phyloP scores from a whole-genome alignment of 1,140 invertebrate genomes.

The Steinernema feltiae region DNA sequence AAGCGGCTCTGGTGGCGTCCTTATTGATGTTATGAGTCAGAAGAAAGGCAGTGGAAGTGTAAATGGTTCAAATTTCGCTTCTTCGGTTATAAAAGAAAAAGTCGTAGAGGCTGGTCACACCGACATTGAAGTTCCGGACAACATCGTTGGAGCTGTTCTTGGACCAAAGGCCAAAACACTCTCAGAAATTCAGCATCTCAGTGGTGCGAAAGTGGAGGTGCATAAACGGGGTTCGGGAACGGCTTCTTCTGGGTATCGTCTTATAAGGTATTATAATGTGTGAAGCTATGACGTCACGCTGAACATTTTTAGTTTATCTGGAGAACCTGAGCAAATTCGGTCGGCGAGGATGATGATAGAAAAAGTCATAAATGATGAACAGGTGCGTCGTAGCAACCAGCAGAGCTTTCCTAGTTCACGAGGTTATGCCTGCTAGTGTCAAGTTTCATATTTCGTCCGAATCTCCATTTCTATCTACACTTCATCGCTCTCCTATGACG shows the following conservation, averaged over 20 bases:
- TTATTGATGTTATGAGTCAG: conserved; percentile 49
- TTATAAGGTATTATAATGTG: conserved; percentile 68
- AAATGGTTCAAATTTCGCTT: conserved; percentile 33
- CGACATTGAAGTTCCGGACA: conserved; percentile 68
- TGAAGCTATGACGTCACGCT: conserved; percentile 7
- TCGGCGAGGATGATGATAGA: conserved; percentile 44
- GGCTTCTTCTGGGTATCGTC: conserved; percentile 88
- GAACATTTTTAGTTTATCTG: conserved; percentile 9
- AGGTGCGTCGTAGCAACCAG: conserved; percentile 34
- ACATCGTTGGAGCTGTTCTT: conserved; percentile 89
- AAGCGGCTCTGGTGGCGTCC: conserved; percentile 41
- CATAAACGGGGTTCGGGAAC: conserved; percentile 95
- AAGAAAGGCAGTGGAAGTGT: conserved; percentile 31
- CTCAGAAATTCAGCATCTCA: conserved; percentile 90
- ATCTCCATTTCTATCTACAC: not conserved
- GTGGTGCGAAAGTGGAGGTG: conserved; percentile 92
- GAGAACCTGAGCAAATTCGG: conserved; percentile 31
- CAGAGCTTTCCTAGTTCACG: conserved; percentile 8
- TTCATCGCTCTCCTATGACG: not conserved
- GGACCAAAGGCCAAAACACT: conserved; percentile 88
- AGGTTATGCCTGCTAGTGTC: conserved; percentile 13
- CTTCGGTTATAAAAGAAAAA: conserved; percentile 42
- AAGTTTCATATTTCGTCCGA: not conserved
- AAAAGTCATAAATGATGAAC: conserved; percentile 47
- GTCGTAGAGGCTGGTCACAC: conserved; percentile 32